Conservation (phyloP, 1,140 invertebrate genomes). For the Platyura marginata region DNA sequence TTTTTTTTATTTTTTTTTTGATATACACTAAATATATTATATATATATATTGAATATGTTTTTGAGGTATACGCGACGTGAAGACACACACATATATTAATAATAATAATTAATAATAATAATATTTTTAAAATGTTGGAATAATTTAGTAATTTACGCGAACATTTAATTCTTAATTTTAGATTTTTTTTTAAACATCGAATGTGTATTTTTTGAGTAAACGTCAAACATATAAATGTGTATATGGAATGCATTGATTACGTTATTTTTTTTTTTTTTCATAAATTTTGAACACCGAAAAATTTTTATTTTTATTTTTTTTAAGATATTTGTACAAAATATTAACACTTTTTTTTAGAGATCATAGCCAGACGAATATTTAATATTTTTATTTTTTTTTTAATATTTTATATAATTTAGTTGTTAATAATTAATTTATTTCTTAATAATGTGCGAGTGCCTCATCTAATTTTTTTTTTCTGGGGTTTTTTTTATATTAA, state of each 20-base stretch:
- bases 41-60: constrained; percentile 15
- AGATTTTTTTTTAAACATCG: constrained; percentile 2
- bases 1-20: constrained; percentile 4
- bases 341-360: neutral
- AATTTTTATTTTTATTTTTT: neutral
- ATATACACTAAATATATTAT: neutral
- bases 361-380: neutral
- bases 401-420: neutral
- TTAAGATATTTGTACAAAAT: neutral
- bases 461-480: too few species aligned
- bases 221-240: constrained; percentile 2
- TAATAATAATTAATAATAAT: too few species aligned
- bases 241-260: neutral
- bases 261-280: constrained; percentile 3
- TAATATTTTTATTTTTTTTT: neutral
- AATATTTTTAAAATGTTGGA: too few species aligned
- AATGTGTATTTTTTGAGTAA: neutral
- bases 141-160: too few species aligned
- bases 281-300: constrained; percentile 4
- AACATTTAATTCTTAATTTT: too few species aligned
- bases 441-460: too few species aligned
- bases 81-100: constrained; percentile 25
- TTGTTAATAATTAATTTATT: too few species aligned
- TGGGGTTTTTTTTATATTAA: too few species aligned
- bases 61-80: constrained; percentile 26